phyloP scores from a whole-genome alignment of 2,113 vertebrate genomes.

The Chaetops frenatus region DNA sequence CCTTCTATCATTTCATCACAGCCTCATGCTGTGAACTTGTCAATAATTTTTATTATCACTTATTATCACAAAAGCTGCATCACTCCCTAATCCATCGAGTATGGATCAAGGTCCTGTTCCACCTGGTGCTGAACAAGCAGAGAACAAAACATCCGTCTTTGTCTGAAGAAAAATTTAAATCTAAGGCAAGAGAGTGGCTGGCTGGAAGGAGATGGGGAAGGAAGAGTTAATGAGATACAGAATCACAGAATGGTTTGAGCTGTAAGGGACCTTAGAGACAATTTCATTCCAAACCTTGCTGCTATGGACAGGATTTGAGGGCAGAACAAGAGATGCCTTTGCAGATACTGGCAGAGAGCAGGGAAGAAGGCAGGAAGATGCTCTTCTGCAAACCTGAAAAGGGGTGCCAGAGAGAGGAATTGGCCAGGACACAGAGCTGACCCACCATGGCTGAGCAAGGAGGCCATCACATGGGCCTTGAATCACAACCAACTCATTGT shows the following conservation, averaged over 20 bases:
- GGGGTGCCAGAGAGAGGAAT: not conserved
- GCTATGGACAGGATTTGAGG: not conserved
- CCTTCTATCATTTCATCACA: not conserved
- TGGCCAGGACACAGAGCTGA: not conserved
- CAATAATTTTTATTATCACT: slow-evolving; percentile 44
- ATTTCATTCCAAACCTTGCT: not conserved
- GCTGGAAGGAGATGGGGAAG: not conserved
- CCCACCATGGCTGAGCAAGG: not conserved
- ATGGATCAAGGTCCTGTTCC: not conserved
- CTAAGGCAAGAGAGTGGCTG: not conserved
- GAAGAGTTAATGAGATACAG: not conserved
- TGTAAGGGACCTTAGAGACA: not conserved
- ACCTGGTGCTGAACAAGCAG: not conserved
- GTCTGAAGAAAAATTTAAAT: not conserved
- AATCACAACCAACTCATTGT: not conserved
- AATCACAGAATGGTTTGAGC: not conserved
- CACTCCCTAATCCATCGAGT: not conserved
- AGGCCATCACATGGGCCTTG: rapidly evolving
- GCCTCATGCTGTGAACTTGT: not conserved
- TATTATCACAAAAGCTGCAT: slow-evolving; percentile 11
- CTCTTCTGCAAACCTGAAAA: not conserved
- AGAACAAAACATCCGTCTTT: not conserved
- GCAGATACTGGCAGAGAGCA: not conserved
- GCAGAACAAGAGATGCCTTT: not conserved
- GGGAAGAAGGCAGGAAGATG: not conserved